Evolutionary conservation across 2,797 vertebrate species (phyloP), one percentile per base, ranked within the genome.

Genomic region (Lagodon rhomboides): DNA sequence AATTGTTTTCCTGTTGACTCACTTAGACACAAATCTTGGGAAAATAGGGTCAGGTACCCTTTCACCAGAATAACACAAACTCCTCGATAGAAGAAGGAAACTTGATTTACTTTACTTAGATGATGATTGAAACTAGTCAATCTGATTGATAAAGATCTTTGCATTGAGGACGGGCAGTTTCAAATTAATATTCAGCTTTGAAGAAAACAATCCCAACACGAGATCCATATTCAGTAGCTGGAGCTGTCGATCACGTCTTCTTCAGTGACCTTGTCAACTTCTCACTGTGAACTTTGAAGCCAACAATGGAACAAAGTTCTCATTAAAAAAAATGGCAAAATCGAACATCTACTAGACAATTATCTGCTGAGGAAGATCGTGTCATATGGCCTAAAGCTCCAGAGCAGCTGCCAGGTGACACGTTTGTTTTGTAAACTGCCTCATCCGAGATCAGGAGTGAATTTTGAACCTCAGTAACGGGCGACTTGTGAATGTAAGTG

Each of bases 401-500:
- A 15, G 13, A 64, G 20, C 34, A 30, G 23, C 51, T 53, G 13
- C 41, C 30, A 41, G 38, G 55, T 68, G 50, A 13, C 34, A 30
- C 20, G 11, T 15, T 20, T 18, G 27, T 65, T 58, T 18, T 47
- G 10, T 53, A 4, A 46, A 0, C 46, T 53, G 18, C 20, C 51
- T 27, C 38, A 58, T 67, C 8, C 13, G 27, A 54, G 25, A 3
- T 16, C 25, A 30, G 25, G 27, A 47, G 18, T 30, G 12, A 7
- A 25, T 64, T 73, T 34, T 43, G 12, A 63, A 65, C 70, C 73
- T 80, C 70, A 17, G n/a, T 41, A 72, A 71, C 22, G 46, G 69
- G 66, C 34, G 64, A 73, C 77, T 20, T 60, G 69, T 84, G 79
- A 85, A 83, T 86, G 72, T 75, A 83, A 56, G 61, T 72, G 75